Percentiles rank a stretch among this genome's conserved stretches.
phyloP scores from a whole-genome alignment of 2,888 invertebrate species.

The Amiota communis region DNA sequence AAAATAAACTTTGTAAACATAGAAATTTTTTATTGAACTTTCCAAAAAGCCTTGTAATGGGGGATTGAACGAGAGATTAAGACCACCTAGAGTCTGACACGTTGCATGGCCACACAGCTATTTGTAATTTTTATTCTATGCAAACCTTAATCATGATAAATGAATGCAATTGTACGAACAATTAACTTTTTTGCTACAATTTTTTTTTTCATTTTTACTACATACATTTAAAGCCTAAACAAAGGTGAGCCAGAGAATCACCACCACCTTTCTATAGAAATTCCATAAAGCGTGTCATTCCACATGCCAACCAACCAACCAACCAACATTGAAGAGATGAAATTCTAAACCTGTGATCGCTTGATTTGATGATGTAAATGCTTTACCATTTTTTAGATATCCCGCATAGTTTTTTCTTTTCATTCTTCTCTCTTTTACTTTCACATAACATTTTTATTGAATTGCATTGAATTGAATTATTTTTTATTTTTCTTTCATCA shows the following conservation, averaged over 20 bases:
- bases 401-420: slow-evolving; percentile 11
- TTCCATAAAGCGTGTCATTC: background rate
- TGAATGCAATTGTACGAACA: slow-evolving; percentile 51
- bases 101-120: slow-evolving; percentile 17
- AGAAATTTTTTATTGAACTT: too few species aligned
- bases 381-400: background rate
- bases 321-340: background rate
- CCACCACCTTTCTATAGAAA: slow-evolving; percentile 6
- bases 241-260: background rate
- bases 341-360: background rate
- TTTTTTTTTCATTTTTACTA: slow-evolving; percentile 19
- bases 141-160: slow-evolving; percentile 68
- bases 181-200: slow-evolving; percentile 18
- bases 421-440: too few species aligned
- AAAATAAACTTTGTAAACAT: too few species aligned
- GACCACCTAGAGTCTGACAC: slow-evolving; percentile 18
- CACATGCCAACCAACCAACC: background rate
- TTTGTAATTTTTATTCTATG: slow-evolving; percentile 42
- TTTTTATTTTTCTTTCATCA: slow-evolving; percentile 6
- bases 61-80: too few species aligned
- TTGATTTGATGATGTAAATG: background rate
- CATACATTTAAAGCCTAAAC: background rate
- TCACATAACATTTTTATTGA: background rate
- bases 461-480: background rate
- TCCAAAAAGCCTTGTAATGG: too few species aligned